Evolutionary conservation across 2,797 vertebrate species (phyloP).

Genomic region (Fistularia commersonii): DNA sequence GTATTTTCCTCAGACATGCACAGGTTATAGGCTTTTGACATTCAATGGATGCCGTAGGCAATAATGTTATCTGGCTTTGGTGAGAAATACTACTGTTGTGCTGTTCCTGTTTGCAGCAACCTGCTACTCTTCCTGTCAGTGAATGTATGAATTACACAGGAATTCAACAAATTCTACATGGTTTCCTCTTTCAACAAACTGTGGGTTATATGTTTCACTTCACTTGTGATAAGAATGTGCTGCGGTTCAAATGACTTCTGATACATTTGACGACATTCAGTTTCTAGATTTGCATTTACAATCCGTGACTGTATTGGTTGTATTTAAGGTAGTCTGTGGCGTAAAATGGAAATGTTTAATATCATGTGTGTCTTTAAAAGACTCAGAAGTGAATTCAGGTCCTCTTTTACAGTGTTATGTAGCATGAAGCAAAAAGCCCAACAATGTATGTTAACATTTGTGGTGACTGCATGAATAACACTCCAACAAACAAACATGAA

Average conservation of each 20-base stretch:
- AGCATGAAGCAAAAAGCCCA: conserved; percentile 31
- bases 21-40: no score
- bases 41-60: no score
- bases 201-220: not conserved
- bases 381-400: conserved; percentile 20
- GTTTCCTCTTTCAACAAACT: not conserved
- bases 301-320: conserved; percentile 8
- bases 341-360: conserved; percentile 19
- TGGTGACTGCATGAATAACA: conserved; percentile 3
- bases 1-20: no score
- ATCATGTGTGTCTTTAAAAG: conserved; percentile 19
- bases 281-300: not conserved
- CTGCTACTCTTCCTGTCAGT: no score
- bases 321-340: conserved; percentile 17
- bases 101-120: no score
- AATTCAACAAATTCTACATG: not conserved
- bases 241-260: not conserved
- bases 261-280: not conserved
- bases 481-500: conserved; percentile 10
- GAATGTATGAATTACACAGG: no score
- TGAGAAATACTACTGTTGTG: no score
- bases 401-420: conserved; percentile 19
- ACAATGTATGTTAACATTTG: not conserved
- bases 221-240: not conserved
- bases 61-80: no score